These are phyloP conservation scores for Ophraella communa DNA, from an alignment of 2,888 invertebrate genomes.

Conservation along the genomic window DNA sequence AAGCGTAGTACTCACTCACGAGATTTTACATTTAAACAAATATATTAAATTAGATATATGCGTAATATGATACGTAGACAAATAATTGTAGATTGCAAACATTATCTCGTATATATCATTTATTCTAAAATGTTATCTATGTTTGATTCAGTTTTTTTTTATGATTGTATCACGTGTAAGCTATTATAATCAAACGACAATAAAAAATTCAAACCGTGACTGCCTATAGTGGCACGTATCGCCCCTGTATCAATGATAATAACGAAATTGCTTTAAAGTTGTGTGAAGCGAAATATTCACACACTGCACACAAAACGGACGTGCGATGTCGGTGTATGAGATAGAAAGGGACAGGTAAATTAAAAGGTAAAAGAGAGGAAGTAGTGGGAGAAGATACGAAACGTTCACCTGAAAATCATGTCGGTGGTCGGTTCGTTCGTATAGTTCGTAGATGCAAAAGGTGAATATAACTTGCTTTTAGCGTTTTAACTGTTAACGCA, in stretches of 20 bases:
- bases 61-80: too few relatives aligned
- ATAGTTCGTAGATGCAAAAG: neutral
- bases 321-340: neutral
- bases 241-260: neutral
- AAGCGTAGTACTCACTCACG: neutral
- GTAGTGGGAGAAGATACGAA: conserved; percentile 34
- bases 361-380: conserved; percentile 25
- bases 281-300: conserved; percentile 3
- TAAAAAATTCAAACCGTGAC: neutral
- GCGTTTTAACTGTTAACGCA: conserved; percentile 4
- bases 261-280: neutral
- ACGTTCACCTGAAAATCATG: conserved; percentile 32
- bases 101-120: too few relatives aligned
- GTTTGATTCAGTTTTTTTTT: neutral
- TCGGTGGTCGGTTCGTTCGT: conserved; percentile 2
- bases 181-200: neutral
- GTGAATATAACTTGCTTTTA: conserved; percentile 5
- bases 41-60: too few relatives aligned
- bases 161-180: neutral
- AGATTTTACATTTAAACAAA: too few relatives aligned
- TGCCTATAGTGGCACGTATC: neutral
- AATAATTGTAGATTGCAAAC: too few relatives aligned
- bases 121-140: too few relatives aligned
- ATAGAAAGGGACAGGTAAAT: conserved; percentile 20
- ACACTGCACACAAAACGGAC: neutral